phyloP scores from a whole-genome alignment of 2,888 invertebrate genomes.

The Andrena hattorfiana region DNA sequence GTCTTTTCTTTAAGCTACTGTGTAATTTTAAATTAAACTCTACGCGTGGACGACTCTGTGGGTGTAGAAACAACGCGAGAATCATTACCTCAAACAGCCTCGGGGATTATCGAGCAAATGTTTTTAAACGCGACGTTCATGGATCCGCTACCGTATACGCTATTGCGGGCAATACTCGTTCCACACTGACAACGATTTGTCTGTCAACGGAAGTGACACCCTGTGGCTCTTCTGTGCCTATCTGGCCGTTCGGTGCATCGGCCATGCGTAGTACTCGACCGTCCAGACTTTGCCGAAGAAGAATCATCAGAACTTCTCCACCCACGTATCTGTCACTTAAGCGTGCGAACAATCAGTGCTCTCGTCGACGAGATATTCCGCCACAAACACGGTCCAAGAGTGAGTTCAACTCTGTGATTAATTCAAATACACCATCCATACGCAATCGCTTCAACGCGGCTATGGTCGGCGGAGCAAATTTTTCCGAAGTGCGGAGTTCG shows the following conservation, averaged over 20 bases:
- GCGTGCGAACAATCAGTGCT: conserved; percentile 27
- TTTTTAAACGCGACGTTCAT: conserved; percentile 17
- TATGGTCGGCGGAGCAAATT: not conserved
- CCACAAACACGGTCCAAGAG: conserved; percentile 11
- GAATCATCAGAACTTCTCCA: conserved; percentile 75
- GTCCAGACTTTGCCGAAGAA: conserved; percentile 61
- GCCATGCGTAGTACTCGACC: conserved; percentile 52
- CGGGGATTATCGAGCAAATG: conserved; percentile 14
- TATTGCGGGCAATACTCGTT: conserved; percentile 62
- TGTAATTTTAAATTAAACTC: conserved; percentile 13
- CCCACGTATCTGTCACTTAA: conserved; percentile 50
- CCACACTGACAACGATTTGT: conserved; percentile 73
- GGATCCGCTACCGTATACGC: conserved; percentile 10
- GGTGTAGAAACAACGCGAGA: not conserved
- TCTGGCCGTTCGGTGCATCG: conserved; percentile 63
- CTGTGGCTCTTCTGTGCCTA: conserved; percentile 54
- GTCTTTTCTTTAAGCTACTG: not conserved
- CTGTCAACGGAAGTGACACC: conserved; percentile 79
- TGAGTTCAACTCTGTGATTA: conserved; percentile 45
- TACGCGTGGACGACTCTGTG: not conserved
- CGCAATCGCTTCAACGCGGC: not conserved
- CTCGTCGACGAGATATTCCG: conserved; percentile 38
- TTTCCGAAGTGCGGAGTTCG: not conserved
- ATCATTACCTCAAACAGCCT: conserved; percentile 41
- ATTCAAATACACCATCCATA: conserved; percentile 29